Evolutionary conservation across 2,113 vertebrate genomes (phyloP), one percentile per base, ranked within the genome.

Genomic region (Tachycineta bicolor): DNA sequence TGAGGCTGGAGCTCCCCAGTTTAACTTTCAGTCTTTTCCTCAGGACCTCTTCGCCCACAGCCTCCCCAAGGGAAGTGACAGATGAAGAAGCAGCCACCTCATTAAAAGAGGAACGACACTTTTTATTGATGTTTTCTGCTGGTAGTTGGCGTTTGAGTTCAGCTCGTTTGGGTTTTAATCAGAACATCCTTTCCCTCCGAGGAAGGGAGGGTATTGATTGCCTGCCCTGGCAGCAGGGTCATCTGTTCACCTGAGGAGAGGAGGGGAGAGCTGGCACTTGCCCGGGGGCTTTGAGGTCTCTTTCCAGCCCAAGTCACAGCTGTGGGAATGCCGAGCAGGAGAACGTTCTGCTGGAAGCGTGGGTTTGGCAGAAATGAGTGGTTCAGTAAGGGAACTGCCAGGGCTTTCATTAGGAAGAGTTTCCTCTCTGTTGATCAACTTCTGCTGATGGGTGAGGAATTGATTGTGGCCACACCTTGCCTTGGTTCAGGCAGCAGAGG

Each of bases 111-210:
- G 16, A 63, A 10, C 62, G 73, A 24, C 11, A 2, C 37, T 43
- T 62, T 91, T 89, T 88, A 97, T 87, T 50, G 91, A 90, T 81
- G 87, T 52, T 88, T 94, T 73, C 79, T 67, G 77, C 44, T 60
- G 86, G 44, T 88, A 93, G 93, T 90, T 94, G 95, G 29, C 17
- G 0, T 78, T 76, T 63, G 79, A 73, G 79, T 90, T 53, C 71
- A 88, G 89, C 78, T 94, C 92, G 7, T 94, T 94, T 94, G 77
- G 87, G 89, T 80, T 93, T 86, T 92, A 93, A 97, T 93, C 90
- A 94, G 91, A 63, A 62, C 18, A 25, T 68, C 56, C 82, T 91
- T 89, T 65, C 83, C 65, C 25, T 10, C 50, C 2, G 11, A 79
- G 79, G 83, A 90, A 92, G 70, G 82, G 71, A 79, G 39, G 3